Conservation (phyloP, 2,888 invertebrate genomes). For the Erebia epiphron region DNA sequence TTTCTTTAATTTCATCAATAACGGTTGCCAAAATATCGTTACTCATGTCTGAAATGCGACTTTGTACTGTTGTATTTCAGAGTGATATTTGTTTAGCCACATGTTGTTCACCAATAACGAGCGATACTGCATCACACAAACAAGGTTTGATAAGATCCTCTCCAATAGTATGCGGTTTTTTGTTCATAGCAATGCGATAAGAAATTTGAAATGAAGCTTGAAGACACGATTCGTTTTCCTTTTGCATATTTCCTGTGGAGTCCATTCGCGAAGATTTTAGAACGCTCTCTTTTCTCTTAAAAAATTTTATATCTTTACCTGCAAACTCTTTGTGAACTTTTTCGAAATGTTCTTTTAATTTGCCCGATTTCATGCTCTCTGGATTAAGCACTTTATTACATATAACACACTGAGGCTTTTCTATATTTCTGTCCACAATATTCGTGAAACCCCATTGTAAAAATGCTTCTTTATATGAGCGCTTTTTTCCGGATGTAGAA, state of each 20-base stretch:
- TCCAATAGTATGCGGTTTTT: conserved; percentile 26
- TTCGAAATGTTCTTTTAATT: conserved; percentile 43
- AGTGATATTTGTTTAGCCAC: no score
- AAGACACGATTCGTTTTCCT: no score
- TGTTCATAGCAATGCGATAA: conserved; percentile 15
- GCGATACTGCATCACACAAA: conserved; percentile 40
- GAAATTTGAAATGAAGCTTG: conserved; percentile 38
- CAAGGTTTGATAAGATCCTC: conserved; percentile 40
- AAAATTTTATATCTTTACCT: conserved; percentile 30
- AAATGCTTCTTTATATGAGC: conserved; percentile 40
- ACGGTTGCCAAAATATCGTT: no score
- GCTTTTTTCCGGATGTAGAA: conserved; percentile 29
- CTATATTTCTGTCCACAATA: conserved; percentile 41
- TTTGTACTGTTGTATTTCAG: no score
- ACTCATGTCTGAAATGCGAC: no score
- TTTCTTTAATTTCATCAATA: no score
- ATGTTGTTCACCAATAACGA: no score
- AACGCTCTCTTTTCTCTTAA: conserved; percentile 16
- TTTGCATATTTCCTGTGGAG: no score
- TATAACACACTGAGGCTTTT: conserved; percentile 38
- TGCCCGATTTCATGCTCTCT: conserved; percentile 44
- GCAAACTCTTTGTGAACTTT: conserved; percentile 40
- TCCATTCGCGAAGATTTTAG: no score
- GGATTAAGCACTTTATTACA: conserved; percentile 43
- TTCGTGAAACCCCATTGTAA: conserved; percentile 41